Conservation (phyloP, 2,797 vertebrate genomes). For the Tenualosa ilisha region DNA sequence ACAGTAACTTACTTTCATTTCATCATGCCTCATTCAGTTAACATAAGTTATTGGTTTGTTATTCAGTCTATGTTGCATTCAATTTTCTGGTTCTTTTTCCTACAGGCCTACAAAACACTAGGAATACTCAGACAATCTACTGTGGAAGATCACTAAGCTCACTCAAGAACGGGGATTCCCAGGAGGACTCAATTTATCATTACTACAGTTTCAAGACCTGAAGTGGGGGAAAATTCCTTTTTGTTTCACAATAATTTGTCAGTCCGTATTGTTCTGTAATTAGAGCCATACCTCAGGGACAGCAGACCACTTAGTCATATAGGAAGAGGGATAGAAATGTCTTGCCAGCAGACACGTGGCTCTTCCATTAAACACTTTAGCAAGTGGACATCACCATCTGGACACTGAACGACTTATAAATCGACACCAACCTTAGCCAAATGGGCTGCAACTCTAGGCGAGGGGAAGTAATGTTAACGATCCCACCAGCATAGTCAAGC, state of each 20-base stretch:
- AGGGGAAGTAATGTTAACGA: neutral
- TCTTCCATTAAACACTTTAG: neutral
- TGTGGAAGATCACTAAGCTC: neutral
- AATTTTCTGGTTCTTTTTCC: no score
- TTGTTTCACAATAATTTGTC: neutral
- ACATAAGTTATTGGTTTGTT: no score
- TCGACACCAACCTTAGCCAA: slow-evolving; percentile 5
- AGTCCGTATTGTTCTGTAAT: neutral
- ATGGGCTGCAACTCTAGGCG: neutral
- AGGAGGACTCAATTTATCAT: neutral
- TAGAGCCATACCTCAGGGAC: neutral
- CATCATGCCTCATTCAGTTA: no score
- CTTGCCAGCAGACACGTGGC: neutral
- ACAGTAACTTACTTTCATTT: no score
- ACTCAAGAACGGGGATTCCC: neutral
- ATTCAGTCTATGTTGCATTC: no score
- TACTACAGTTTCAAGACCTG: neutral
- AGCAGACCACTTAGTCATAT: neutral
- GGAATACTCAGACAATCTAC: neutral
- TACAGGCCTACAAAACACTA: neutral
- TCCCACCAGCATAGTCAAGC: neutral
- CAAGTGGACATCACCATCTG: slow-evolving; percentile 13
- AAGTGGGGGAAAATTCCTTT: neutral
- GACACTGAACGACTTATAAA: neutral
- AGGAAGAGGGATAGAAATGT: neutral